phyloP scores from a whole-genome alignment of 1,140 invertebrate genomes.

The Sycophaga agraensis region DNA sequence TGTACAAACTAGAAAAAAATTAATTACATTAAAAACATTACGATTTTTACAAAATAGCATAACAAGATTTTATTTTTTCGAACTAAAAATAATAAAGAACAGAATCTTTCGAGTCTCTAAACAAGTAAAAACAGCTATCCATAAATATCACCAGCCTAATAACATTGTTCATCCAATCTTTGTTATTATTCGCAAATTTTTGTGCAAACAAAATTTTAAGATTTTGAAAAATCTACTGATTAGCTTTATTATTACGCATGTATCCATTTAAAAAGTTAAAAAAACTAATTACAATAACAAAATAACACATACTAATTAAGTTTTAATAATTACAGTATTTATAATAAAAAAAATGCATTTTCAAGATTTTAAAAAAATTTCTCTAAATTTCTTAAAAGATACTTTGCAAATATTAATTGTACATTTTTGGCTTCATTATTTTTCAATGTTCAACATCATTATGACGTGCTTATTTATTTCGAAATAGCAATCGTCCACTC shows the following conservation, averaged over 20 bases:
- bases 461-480: conserved; percentile 14
- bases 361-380: conserved; percentile 20
- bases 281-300: too few species aligned
- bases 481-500: conserved; percentile 18
- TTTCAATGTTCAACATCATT: conserved; percentile 18
- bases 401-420: conserved; percentile 27
- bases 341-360: too few species aligned
- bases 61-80: conserved; percentile 18
- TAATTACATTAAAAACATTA: conserved; percentile 24
- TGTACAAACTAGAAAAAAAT: conserved; percentile 14
- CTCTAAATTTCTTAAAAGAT: conserved; percentile 14
- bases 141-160: conserved; percentile 5
- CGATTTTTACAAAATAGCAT: conserved; percentile 21
- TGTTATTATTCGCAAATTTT: conserved; percentile 7
- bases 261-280: neutral
- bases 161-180: conserved; percentile 5
- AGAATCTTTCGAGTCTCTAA: conserved; percentile 10
- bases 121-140: conserved; percentile 16
- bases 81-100: neutral
- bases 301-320: too few species aligned
- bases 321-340: too few species aligned
- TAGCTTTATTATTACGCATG: neutral
- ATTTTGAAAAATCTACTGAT: conserved; percentile 14
- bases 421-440: conserved; percentile 26
- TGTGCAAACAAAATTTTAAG: conserved; percentile 19